These are phyloP conservation scores for Drosophila eugracilis DNA, from an alignment of 1,140 invertebrate genomes.

Conservation along the genomic window DNA sequence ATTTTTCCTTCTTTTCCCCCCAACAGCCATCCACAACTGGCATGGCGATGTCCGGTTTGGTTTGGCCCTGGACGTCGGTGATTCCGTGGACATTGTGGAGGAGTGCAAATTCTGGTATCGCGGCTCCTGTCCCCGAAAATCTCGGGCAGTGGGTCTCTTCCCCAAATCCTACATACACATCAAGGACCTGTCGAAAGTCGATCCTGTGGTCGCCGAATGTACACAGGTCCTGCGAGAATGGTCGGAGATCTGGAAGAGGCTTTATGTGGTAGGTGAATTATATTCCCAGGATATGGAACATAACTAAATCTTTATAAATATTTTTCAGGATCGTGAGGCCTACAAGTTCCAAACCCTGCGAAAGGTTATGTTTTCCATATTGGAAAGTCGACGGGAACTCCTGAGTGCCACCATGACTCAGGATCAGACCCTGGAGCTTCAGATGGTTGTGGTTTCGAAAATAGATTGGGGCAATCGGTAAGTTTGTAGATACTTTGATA, in stretches of 20 bases:
- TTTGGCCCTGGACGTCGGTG: conserved; percentile 94
- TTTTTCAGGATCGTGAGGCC: conserved; percentile 90
- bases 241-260: conserved; percentile 95
- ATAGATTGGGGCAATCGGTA: conserved; percentile 98
- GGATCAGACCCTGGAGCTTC: conserved; percentile 94
- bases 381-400: conserved; percentile 93
- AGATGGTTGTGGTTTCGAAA: conserved; percentile 94
- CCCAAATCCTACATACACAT: conserved; percentile 91
- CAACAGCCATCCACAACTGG: conserved; percentile 95
- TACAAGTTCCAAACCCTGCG: conserved; percentile 93
- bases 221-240: conserved; percentile 96
- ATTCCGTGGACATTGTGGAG: conserved; percentile 95
- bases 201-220: conserved; percentile 95
- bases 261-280: conserved; percentile 90
- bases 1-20: conserved; percentile 54
- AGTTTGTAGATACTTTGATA: conserved; percentile 84
- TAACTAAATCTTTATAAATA: neutral
- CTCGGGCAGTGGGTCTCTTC: conserved; percentile 92
- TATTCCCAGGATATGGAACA: neutral
- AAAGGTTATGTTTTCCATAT: conserved; percentile 95
- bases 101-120: conserved; percentile 95
- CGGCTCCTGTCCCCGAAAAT: conserved; percentile 92
- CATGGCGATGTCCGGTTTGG: conserved; percentile 92
- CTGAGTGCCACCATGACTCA: conserved; percentile 94
- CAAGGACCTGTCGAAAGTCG: conserved; percentile 92